phyloP scores from a whole-genome alignment of 1,140 invertebrate genomes.

The Diachasma alloeum region DNA sequence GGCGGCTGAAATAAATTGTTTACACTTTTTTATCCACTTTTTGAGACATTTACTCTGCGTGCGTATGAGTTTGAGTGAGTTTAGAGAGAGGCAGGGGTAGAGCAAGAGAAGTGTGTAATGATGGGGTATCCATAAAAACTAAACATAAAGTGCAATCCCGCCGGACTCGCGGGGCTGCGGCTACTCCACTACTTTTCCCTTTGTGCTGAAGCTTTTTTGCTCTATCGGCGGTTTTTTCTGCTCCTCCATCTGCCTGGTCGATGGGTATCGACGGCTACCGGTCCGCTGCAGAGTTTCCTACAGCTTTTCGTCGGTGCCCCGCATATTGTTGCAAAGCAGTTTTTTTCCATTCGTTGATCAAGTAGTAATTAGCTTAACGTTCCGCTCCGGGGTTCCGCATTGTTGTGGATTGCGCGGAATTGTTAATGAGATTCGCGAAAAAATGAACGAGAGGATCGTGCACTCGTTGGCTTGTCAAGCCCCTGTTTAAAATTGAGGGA shows the following conservation, averaged over 20 bases:
- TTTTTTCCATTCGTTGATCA: background rate
- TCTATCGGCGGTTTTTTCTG: background rate
- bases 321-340: background rate
- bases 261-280: slow-evolving; percentile 36
- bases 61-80: background rate
- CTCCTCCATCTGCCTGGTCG: slow-evolving; percentile 15
- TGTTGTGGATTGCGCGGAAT: too few relatives aligned
- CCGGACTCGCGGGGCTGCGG: background rate
- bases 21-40: background rate
- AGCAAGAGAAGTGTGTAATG: background rate
- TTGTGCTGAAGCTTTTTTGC: background rate
- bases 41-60: background rate
- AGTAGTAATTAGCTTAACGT: background rate
- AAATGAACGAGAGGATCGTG: too few relatives aligned
- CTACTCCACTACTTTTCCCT: background rate
- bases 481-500: too few relatives aligned
- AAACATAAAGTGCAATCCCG: slow-evolving; percentile 39
- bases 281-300: slow-evolving; percentile 12
- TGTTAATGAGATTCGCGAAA: too few relatives aligned
- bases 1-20: too few relatives aligned
- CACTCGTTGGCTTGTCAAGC: too few relatives aligned
- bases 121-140: background rate
- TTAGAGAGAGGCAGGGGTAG: background rate
- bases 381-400: background rate
- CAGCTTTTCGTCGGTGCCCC: background rate